Percentiles rank a stretch among this genome's conserved stretches.
phyloP scores from a whole-genome alignment of 2,113 vertebrate species.

The Etheostoma cragini region DNA sequence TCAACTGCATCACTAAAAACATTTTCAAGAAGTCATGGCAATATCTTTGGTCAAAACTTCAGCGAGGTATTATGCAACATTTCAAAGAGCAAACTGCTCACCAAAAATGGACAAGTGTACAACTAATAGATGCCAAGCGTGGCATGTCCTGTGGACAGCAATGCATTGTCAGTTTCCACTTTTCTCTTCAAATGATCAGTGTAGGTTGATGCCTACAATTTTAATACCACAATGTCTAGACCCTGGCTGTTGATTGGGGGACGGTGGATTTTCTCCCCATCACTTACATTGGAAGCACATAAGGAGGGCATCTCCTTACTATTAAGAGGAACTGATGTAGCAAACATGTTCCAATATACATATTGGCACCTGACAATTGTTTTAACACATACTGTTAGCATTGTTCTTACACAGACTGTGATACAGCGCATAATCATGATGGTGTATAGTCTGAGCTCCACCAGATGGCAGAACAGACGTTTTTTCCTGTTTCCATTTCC shows the following conservation, averaged over 20 bases:
- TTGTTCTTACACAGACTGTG: not conserved
- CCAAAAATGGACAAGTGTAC: not conserved
- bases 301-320: not conserved
- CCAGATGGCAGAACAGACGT: constrained; percentile 42
- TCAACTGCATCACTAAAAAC: not conserved
- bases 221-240: not conserved
- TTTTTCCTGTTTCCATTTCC: not conserved
- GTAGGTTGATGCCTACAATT: not conserved
- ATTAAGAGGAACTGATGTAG: not conserved
- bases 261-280: not conserved
- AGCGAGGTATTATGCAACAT: not conserved
- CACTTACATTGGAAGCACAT: not conserved
- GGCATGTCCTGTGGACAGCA: not conserved
- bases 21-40: not conserved
- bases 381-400: not conserved
- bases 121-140: not conserved
- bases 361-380: not conserved
- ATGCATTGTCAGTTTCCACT: not conserved
- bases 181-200: not conserved
- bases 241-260: too few relatives aligned
- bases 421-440: not conserved
- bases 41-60: not conserved
- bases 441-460: not conserved
- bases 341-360: not conserved
- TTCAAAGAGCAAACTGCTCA: not conserved